Base-by-base conservation (phyloP, 2,888 invertebrate genomes). In the Hirudinaria manillensis region DNA sequence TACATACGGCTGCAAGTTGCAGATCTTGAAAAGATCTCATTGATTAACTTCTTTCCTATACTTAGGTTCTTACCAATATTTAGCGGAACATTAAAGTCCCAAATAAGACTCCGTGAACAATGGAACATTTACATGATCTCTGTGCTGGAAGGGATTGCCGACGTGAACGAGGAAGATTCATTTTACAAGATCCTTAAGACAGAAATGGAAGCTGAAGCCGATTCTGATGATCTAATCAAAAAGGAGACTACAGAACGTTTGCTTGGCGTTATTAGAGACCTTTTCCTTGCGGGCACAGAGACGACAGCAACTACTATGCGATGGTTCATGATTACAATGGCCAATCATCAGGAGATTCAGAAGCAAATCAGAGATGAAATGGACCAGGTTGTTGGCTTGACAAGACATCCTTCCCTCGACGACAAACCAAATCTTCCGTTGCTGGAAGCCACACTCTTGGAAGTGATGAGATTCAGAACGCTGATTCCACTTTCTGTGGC, bases 291-390 rank as follows among this genome's bases (percentile, higher is more conserved):
- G n/a, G n/a, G n/a, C n/a, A n/a, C n/a, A n/a, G n/a, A n/a, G n/a
- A n/a, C n/a, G n/a, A n/a, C n/a, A n/a, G n/a, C n/a, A n/a, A n/a
- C n/a, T n/a, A n/a, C n/a, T n/a, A n/a, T n/a, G n/a, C n/a, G n/a
- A n/a, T n/a, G n/a, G n/a, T n/a, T n/a, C n/a, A n/a, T n/a, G n/a
- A n/a, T n/a, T 1, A 81, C 80, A 77, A 80, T 83, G 80, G 80
- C 82, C 21, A 79, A 80, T 19, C 74, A 82, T 74, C 81, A 80
- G 3, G 81, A 81, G n/a, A 78, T 81, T 76, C 83, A 82, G 75
- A 72, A 80, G 32, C 79, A 77, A 56, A 80, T 83, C 0, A 80
- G 82, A 75, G 45, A 77, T 4, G 84, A 84, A 76, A 80, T 84
- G 27, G 70, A 78, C 34, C 27, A 55, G 2, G 45, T 38, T 19